Percentiles rank a stretch among this genome's conserved stretches.
phyloP scores from a whole-genome alignment of 2,888 invertebrate species.

The Catocala fraxini region DNA sequence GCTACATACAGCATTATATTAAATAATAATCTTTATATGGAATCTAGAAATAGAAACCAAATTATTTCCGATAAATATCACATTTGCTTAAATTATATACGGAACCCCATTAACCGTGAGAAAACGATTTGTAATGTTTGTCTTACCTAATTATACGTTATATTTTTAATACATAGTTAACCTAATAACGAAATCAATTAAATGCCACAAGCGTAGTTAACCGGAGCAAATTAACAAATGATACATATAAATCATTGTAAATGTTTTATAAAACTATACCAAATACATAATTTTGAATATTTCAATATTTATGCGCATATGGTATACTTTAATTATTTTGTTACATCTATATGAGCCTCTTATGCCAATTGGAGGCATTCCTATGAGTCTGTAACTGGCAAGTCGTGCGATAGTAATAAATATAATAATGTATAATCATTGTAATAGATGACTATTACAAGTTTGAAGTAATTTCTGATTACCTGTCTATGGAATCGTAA shows the following conservation, averaged over 20 bases:
- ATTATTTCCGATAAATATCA: neutral
- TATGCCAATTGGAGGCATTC: neutral
- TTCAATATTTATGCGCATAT: conserved; percentile 40
- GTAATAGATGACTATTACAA: no score
- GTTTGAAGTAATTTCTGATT: no score
- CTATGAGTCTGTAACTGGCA: no score
- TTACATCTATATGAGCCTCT: neutral
- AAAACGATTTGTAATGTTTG: conserved; percentile 28
- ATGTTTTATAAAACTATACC: conserved; percentile 37
- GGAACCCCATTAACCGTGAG: conserved; percentile 27
- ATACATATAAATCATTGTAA: conserved; percentile 38
- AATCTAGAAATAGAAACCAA: no score
- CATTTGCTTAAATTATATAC: neutral
- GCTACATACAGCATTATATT: no score
- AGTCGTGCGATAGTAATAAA: no score
- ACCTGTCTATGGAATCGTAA: no score
- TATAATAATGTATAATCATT: no score
- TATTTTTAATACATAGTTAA: conserved; percentile 32
- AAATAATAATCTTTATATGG: no score
- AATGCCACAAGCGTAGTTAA: conserved; percentile 31
- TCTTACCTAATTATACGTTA: conserved; percentile 22
- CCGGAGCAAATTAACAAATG: conserved; percentile 34
- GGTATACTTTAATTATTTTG: conserved; percentile 11
- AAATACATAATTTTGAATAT: conserved; percentile 48
- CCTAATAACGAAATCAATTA: conserved; percentile 40